Percentiles rank a stretch among this genome's conserved stretches.
These are phyloP conservation scores for Ascaphus truei DNA, from an alignment of 2,113 vertebrate species.

Conservation along the genomic window DNA sequence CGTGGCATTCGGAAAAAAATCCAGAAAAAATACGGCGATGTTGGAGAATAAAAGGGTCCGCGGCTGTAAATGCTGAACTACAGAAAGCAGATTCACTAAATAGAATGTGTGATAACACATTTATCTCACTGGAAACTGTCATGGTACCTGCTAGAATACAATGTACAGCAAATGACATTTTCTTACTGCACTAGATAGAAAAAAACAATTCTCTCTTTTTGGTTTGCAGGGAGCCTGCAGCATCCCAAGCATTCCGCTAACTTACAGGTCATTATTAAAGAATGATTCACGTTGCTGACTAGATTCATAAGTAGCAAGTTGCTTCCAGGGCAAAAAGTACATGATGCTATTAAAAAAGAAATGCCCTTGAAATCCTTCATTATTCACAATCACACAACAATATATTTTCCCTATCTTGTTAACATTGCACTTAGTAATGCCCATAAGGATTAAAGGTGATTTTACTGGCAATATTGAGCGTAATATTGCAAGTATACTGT, in stretches of 20 bases:
- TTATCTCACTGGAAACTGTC: slow-evolving; percentile 5
- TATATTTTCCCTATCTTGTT: background rate
- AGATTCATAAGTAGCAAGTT: background rate
- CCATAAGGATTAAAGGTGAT: slow-evolving; percentile 2
- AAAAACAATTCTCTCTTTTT: background rate
- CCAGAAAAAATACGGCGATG: too few relatives aligned
- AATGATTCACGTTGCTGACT: background rate
- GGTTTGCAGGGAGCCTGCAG: background rate
- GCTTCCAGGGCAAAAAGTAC: background rate
- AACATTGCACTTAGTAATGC: slow-evolving; percentile 8
- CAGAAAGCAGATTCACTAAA: slow-evolving; percentile 3
- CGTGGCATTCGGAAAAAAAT: too few relatives aligned
- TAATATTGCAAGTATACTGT: background rate
- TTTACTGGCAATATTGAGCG: background rate
- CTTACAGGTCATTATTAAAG: background rate
- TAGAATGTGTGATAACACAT: slow-evolving; percentile 6
- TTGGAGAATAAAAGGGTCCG: too few relatives aligned
- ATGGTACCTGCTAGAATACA: background rate
- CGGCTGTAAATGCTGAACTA: slow-evolving; percentile 10
- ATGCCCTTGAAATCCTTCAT: slow-evolving; percentile 21
- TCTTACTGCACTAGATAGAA: background rate
- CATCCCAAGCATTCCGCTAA: background rate
- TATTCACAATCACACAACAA: slow-evolving; percentile 13
- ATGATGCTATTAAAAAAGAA: background rate
- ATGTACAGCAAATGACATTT: slow-evolving; percentile 7